Evolutionary conservation across 1,140 invertebrate species (phyloP), one percentile per base, ranked within the genome.

Genomic region (Cydia splendana): DNA sequence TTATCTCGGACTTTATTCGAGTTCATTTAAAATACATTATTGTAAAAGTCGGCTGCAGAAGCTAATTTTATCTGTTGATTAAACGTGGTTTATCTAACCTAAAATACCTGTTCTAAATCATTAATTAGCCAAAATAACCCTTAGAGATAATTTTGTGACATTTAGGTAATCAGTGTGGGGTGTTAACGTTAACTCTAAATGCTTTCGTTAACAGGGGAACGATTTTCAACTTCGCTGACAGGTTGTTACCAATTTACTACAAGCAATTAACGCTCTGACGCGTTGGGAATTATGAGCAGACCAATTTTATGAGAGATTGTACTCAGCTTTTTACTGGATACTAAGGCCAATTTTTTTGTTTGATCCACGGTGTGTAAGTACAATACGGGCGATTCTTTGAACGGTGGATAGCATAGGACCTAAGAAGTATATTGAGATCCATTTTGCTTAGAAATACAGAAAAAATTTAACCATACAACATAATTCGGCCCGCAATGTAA

Each of bases 1-100:
- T 75, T 53, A 74, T 75, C 77, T 77, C 78, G 77, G 62, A 51
- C 57, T 75, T 74, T 65, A 57, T 74, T 77, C 10, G 67, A 71
- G 30, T 18, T 71, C 34, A 71, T 18, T 24, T 24, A 24, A 53
- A n/a, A 53, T 24, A 24, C 24, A 24, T 24, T 24, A 24, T 53
- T 24, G 18, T 12, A 62, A 24, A 0, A 57, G 57, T 10, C 24
- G n/a, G 9, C 3, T 20, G 10, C 10, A 24, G 2, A 4, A 24
- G 6, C 7, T 24, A 53, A n/a, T n/a, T 53, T 18, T 53, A 53
- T 53, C n/a, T 53, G n/a, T 6, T 10, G 20, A 4, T 62, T 1
- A 24, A 62, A 62, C n/a, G 9, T 24, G 20, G 53, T 57, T 18
- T 57, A 20, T 9, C 6, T 15, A 62, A 62, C 9, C 7, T 24